Evolutionary conservation across 1,140 invertebrate species (phyloP), one percentile per base, ranked within the genome.

Genomic region (Lordiphosa clarofinis): DNA sequence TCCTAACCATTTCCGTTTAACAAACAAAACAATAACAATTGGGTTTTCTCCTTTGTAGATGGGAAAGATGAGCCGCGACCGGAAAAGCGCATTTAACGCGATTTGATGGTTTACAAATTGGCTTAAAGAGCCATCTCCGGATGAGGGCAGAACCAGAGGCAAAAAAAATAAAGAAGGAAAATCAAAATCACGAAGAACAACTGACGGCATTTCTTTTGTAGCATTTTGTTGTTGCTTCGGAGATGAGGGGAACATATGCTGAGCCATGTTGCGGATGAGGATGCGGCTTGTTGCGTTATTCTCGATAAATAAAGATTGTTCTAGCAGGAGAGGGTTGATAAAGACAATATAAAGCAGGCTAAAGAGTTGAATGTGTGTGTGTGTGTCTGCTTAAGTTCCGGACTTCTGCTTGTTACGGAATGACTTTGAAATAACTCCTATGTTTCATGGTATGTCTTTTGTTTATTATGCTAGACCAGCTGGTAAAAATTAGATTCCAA

Each of bases 91-190:
- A 84, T 84, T 84, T 84, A 84, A 84, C 78, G 78, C 78, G 78
- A 84, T 84, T 84, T 76, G 78, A 84, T 84, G 78, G 72, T 84
- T 84, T 78, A 84, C 78, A 84, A 84, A 84, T 84, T 84, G 78
- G 78, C 73, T 84, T 82, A 82, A 82, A 82, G 54, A 67, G 46
- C 73, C 59, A 69, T 64, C 72, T 74, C 63, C 56, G 63, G 35
- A 19, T 39, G n/a, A 35, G 19, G 33, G 36, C 37, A 40, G n/a
- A 43, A 47, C 15, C 39, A 21, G 39, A 28, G 24, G 44, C 38
- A 68, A 43, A 40, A 12, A 21, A 53, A 52, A 38, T n/a, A n/a
- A n/a, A n/a, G n/a, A 72, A 52, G 55, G 5, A 24, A 24, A 28
- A 28, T 28, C 24, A 28, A 28, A 28, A 28, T 28, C 24, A 28